phyloP scores from a whole-genome alignment of 2,113 vertebrate genomes.

The Pandion haliaetus region DNA sequence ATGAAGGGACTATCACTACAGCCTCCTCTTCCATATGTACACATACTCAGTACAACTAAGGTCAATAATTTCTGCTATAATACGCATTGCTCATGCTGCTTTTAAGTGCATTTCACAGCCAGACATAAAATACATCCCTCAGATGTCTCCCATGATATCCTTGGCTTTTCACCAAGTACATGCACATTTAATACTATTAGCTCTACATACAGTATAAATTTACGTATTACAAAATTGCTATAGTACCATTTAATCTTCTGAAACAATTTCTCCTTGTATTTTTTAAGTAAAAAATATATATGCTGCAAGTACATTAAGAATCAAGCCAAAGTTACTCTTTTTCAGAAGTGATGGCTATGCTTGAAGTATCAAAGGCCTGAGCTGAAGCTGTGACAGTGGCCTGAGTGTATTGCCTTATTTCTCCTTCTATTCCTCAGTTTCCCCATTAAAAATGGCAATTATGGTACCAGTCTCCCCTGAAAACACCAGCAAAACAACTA shows the following conservation, averaged over 20 bases:
- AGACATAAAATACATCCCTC: slow-evolving; percentile 1
- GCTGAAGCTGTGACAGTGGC: neutral
- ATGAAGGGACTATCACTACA: slow-evolving; percentile 15
- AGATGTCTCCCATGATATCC: slow-evolving; percentile 5
- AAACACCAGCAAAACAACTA: neutral
- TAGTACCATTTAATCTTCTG: neutral
- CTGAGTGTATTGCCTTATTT: neutral
- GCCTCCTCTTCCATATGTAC: slow-evolving; percentile 22
- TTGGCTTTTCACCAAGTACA: slow-evolving; percentile 31
- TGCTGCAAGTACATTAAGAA: neutral
- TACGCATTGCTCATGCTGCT: slow-evolving; percentile 19
- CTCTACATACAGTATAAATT: neutral
- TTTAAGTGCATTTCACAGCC: slow-evolving; percentile 13
- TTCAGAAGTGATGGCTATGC: neutral
- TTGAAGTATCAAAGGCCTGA: neutral
- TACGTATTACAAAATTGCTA: neutral
- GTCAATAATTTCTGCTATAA: slow-evolving; percentile 22
- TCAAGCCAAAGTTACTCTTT: neutral
- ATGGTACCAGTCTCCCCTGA: neutral
- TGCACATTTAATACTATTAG: neutral
- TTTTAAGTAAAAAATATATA: neutral
- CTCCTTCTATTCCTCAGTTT: neutral
- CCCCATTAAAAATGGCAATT: neutral
- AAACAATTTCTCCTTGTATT: neutral
- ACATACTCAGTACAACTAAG: neutral